Percentiles rank a stretch among this genome's conserved stretches.
phyloP scores from a whole-genome alignment of 1,140 invertebrate genomes.

The Cherax destructor region DNA sequence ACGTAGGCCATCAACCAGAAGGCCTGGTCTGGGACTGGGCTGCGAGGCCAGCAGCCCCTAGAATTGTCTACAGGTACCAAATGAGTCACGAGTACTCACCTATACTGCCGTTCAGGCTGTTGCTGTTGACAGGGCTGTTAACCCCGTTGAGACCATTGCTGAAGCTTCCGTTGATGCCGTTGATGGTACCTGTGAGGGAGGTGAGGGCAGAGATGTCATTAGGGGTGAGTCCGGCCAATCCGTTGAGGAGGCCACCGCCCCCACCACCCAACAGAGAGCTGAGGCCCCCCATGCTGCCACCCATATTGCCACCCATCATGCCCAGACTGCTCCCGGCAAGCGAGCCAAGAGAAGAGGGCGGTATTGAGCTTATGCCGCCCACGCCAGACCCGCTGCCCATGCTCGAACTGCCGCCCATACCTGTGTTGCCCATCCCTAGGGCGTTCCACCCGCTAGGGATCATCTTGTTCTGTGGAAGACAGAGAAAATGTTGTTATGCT shows the following conservation, averaged over 20 bases:
- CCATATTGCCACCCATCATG: conserved; percentile 14
- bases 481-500: not conserved
- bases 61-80: no score
- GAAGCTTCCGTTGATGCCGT: conserved; percentile 50
- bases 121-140: conserved; percentile 56
- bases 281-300: conserved; percentile 3
- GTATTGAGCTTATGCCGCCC: conserved; percentile 31
- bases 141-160: conserved; percentile 50
- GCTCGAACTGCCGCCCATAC: conserved; percentile 3
- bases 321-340: conserved; percentile 15
- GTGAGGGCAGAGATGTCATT: conserved; percentile 44
- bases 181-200: conserved; percentile 43
- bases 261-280: not conserved
- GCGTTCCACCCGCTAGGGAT: conserved; percentile 39
- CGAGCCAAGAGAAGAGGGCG: conserved; percentile 2
- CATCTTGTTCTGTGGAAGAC: conserved; percentile 51
- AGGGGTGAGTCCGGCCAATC: conserved; percentile 50
- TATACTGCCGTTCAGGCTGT: conserved; percentile 59
- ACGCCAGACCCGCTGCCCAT: conserved; percentile 1
- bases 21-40: no score
- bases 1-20: no score
- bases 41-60: no score
- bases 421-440: not conserved
- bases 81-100: conserved; percentile 10
- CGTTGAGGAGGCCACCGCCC: conserved; percentile 19